phyloP scores from a whole-genome alignment of 2,113 vertebrate species.

The Larimichthys polyactis region DNA sequence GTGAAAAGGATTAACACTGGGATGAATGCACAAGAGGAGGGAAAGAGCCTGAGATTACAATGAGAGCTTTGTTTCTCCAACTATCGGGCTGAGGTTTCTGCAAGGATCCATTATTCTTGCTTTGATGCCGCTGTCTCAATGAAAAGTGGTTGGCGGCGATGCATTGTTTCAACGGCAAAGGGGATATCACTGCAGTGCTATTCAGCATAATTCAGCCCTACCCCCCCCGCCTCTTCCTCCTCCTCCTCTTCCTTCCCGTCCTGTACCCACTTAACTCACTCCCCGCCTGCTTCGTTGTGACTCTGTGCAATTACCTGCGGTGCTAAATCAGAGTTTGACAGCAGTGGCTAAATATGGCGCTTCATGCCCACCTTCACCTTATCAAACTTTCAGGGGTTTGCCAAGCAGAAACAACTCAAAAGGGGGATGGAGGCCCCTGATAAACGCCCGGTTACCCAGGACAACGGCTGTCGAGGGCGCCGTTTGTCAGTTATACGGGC shows the following conservation, averaged over 20 bases:
- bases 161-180: slow-evolving; percentile 76
- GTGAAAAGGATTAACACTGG: slow-evolving; percentile 77
- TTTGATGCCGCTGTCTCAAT: slow-evolving; percentile 77
- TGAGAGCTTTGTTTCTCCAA: slow-evolving; percentile 78
- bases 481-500: slow-evolving; percentile 76
- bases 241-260: slow-evolving; percentile 8
- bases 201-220: slow-evolving; percentile 69
- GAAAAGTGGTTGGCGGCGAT: slow-evolving; percentile 69
- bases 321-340: slow-evolving; percentile 73
- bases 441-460: slow-evolving; percentile 60
- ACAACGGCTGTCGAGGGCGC: slow-evolving; percentile 55
- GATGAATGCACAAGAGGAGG: slow-evolving; percentile 71
- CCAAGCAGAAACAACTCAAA: slow-evolving; percentile 50
- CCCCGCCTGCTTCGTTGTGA: slow-evolving; percentile 51
- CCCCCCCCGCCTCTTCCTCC: neutral
- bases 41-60: slow-evolving; percentile 73
- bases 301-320: slow-evolving; percentile 71
- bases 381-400: slow-evolving; percentile 69
- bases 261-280: slow-evolving; percentile 38
- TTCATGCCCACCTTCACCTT: slow-evolving; percentile 59
- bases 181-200: slow-evolving; percentile 71
- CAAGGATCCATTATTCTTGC: slow-evolving; percentile 81
- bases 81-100: slow-evolving; percentile 75
- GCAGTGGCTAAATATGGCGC: slow-evolving; percentile 72
- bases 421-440: slow-evolving; percentile 51